Evolutionary conservation across 2,888 invertebrate species (phyloP), one percentile per base, ranked within the genome.

Genomic region (Drosophila affinis): DNA sequence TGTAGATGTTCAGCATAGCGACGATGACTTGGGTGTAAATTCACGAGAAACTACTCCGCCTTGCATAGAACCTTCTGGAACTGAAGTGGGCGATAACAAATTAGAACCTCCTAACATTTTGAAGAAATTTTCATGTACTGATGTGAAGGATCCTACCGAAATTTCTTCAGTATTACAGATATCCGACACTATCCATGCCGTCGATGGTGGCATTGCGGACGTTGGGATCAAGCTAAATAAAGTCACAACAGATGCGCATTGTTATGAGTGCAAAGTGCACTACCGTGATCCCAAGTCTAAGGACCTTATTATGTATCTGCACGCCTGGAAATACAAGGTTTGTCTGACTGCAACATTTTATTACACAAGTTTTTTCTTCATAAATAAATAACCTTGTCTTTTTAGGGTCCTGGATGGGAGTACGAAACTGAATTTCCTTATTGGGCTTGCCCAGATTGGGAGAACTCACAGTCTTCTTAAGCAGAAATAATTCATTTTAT

Each of bases 251-350:
- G 98, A 98, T 91, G 95, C 95, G 27, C 96, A 97, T 91, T 98
- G 98, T 93, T 96, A 96, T 91, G 97, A 98, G 92, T 98, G 98
- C 93, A 97, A 96, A 92, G 96, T 97, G 71, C 94, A 96, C 63
- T 98, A 97, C 93, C 93, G 97, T 73, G 98, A 98, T 92, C 98
- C 98, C 1, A 95, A 96, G 75, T 97, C 97, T 0, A 94, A 96
- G 78, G 97, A 98, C 91, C 94, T 98, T 63, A 96, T 98, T 79
- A 97, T 99, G 97, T 98, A 97, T 93, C 94, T 99, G 54, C 98
- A 98, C 92, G 98, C 98, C 45, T 96, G 97, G 96, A 96, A 96
- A 90, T 97, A 97, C 92, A 95, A 95, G 94, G 96, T 96, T 91
- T 89, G 69, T 96, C 91, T 89, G 69, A 14, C 5, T 34, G 12